Base-by-base conservation (phyloP, 92 coral and sea anemone genomes). In the Umimayanthus chanpuru region DNA sequence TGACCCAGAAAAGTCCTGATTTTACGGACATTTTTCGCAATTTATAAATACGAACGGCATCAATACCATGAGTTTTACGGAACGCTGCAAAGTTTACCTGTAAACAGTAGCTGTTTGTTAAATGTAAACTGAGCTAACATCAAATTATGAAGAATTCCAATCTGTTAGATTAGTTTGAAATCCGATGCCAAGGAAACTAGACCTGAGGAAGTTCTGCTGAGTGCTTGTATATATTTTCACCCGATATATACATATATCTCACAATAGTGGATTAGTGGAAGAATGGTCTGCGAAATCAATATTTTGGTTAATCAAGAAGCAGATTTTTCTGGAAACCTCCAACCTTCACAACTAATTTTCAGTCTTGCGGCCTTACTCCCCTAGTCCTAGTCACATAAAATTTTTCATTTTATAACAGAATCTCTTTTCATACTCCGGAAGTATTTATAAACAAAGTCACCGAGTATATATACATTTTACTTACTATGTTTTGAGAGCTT, bases 401-500 rank as follows among this genome's bases (percentile, higher is more conserved):
- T 18, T 61, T 20, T 61, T 61, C 25, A 61, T 61, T 20, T 5
- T 61, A 23, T 20, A 16, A 61, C 25, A 18, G 7, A 6, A 61
- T 61, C 68, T 61, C n/a, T 61, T 44, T 61, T 61, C 68, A 61
- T 26, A 61, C 68, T 56, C 6, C 5, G 3, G 25, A 18, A 61
- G 14, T 1, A 18, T 20, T 25, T 21, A 0, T 61, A 2, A 20
- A 61, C 21, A 56, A 14, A 44, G 65, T 12, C 15, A 61, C 25
- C 25, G 25, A 61, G 25, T 4, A 20, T 61, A 77, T 50, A 25
- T 23, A 4, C 36, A 32, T 32, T 65, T 47, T 32, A 89, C 98
- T 81, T 71, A 96, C 99, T 78, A 88, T 91, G 39, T 96, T 88
- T 88, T 93, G 96, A 53, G 80, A 92, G 78, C 94, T 92, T 85